Evolutionary conservation across 2,888 invertebrate species (phyloP), one percentile per base, ranked within the genome.

Genomic region (Oligia strigilis): DNA sequence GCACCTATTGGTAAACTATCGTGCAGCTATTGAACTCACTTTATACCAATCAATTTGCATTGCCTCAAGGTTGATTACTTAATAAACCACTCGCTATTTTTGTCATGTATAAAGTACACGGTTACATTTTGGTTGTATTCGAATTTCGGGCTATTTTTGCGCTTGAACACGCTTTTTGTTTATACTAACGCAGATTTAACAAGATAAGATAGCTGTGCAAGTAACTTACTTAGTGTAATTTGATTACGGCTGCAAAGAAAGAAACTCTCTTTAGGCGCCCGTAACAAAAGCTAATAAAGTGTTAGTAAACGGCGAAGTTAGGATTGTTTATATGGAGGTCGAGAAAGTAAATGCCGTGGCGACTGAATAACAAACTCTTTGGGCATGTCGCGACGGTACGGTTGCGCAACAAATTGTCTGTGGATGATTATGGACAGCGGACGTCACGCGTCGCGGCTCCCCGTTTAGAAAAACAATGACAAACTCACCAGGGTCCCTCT

Each of bases 321-420:
- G 90, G 90, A 93, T 93, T 93, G 92, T 92, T 90, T 91, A 90
- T 92, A 95, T 93, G 93, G 94, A 93, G 91, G 92, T 94, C 92
- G 95, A 95, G 96, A 96, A 96, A 96, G 96, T 96, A 94, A 95
- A 95, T 92, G 91, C 92, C 88, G 90, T 89, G 92, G 92, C 92
- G 88, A 91, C 89, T 92, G 95, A 95, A 96, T 96, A 96, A 93
- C 92, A 94, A 95, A 92, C 92, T 91, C 87, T 88, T 83, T 87
- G 88, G 87, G 90, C 91, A 91, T 87, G 93, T 93, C 92, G 92
- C 92, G 86, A 89, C 90, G 92, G 91, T 82, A 90, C 90, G 87
- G 92, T 96, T 96, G 94, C 95, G 94, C 94, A 97, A 97, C 94
- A 91, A 92, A 92, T 92, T 91, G 92, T 91, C 93, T 92, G 91